Conservation (phyloP, 2,797 vertebrate genomes). For the Tauraco hartlaubi region DNA sequence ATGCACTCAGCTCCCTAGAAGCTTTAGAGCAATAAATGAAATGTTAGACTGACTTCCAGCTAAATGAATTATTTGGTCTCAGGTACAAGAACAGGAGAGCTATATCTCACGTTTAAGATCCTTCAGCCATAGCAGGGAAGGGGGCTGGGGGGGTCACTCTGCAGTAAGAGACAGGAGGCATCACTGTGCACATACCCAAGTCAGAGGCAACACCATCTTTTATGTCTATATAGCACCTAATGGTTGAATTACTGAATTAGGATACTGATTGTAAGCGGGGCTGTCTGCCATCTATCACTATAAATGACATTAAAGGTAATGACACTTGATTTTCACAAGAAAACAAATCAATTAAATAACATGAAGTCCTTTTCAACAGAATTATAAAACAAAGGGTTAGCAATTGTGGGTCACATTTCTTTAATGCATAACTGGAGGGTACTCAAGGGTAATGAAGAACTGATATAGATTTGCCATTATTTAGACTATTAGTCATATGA, state of each 20-base stretch:
- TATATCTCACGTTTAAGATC: neutral
- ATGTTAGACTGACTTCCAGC: slow-evolving; percentile 1
- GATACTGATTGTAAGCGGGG: neutral
- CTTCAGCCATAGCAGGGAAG: neutral
- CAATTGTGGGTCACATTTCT: neutral
- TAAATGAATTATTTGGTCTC: neutral
- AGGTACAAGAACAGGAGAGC: neutral
- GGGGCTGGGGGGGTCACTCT: neutral
- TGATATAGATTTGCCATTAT: neutral
- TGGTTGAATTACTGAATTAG: neutral
- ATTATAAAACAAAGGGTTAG: neutral
- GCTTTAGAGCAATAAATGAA: slow-evolving; percentile 25
- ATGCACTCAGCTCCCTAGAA: neutral
- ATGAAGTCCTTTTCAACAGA: neutral
- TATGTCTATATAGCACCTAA: neutral
- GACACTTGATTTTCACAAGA: neutral
- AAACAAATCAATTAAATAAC: neutral
- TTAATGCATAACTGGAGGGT: neutral
- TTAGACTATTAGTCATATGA: neutral
- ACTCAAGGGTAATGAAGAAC: neutral
- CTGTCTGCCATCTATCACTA: neutral
- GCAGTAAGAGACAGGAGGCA: neutral
- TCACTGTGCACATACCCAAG: neutral
- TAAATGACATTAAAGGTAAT: neutral
- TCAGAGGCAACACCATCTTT: neutral